Evolutionary conservation across 2,888 invertebrate species (phyloP).

Genomic region (Drosophila helvetica): DNA sequence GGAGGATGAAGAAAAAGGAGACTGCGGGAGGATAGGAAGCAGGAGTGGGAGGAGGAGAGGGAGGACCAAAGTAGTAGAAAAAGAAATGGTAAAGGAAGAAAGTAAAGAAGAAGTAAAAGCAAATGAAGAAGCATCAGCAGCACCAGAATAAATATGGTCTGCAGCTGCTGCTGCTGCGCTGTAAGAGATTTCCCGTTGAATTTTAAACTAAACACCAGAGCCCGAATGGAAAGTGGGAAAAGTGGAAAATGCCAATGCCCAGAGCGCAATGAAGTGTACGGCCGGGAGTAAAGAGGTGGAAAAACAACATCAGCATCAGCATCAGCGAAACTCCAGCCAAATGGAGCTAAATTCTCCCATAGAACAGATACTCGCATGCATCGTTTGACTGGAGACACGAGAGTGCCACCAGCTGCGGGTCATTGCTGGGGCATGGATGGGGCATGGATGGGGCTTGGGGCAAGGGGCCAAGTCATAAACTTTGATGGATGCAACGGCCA

Average conservation of each 20-base stretch:
- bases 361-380: slow-evolving; percentile 12
- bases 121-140: not conserved
- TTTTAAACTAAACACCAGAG: slow-evolving; percentile 68
- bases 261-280: slow-evolving; percentile 74
- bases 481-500: slow-evolving; percentile 1
- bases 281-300: slow-evolving; percentile 38
- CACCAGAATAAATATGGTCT: slow-evolving; percentile 38
- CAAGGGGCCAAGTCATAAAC: slow-evolving; percentile 29
- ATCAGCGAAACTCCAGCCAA: slow-evolving; percentile 35
- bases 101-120: slow-evolving; percentile 5
- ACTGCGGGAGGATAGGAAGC: not conserved
- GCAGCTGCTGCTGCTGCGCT: slow-evolving; percentile 46
- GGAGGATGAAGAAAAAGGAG: not conserved
- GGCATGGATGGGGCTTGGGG: slow-evolving; percentile 23
- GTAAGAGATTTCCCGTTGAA: slow-evolving; percentile 64
- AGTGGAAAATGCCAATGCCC: slow-evolving; percentile 63
- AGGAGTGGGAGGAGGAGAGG: not conserved
- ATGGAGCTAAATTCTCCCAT: slow-evolving; percentile 29
- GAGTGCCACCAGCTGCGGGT: slow-evolving; percentile 31
- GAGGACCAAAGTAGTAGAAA: slow-evolving; percentile 8
- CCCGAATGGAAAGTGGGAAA: slow-evolving; percentile 48
- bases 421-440: slow-evolving; percentile 35
- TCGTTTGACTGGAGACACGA: slow-evolving; percentile 10
- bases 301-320: slow-evolving; percentile 11
- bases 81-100: slow-evolving; percentile 11